Conservation (phyloP, 2,888 invertebrate species). For the Thalpophila matura region DNA sequence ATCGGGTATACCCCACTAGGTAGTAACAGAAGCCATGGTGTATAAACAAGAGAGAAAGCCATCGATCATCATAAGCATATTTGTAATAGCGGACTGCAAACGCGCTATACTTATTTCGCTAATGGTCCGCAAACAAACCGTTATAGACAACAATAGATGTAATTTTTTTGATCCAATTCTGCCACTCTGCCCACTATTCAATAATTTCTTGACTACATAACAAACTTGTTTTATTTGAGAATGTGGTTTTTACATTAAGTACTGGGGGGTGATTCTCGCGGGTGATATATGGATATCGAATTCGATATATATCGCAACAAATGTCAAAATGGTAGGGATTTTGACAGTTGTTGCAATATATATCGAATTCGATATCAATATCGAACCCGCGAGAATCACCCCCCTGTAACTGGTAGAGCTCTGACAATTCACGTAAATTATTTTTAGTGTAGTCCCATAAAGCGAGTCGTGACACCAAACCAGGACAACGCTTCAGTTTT, state of each 20-base stretch:
- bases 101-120: constrained; percentile 52
- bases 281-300: too few relatives aligned
- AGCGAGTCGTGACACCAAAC: constrained; percentile 50
- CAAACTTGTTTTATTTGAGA: constrained; percentile 29
- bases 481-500: constrained; percentile 49
- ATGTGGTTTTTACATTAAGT: constrained; percentile 31
- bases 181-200: constrained; percentile 12
- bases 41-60: constrained; percentile 23
- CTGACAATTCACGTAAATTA: constrained; percentile 31
- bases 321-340: too few relatives aligned
- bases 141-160: constrained; percentile 42
- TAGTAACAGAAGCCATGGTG: constrained; percentile 31
- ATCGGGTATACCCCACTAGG: background rate
- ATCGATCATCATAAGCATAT: constrained; percentile 51
- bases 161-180: constrained; percentile 31
- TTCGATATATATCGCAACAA: too few relatives aligned
- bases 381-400: too few relatives aligned
- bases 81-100: constrained; percentile 36
- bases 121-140: constrained; percentile 60
- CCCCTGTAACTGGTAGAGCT: constrained; percentile 26
- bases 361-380: too few relatives aligned
- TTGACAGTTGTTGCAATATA: too few relatives aligned
- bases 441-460: constrained; percentile 51
- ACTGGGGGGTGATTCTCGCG: too few relatives aligned
- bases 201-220: constrained; percentile 31